Evolutionary conservation across 2,888 invertebrate genomes (phyloP), one percentile per base, ranked within the genome.

Genomic region (Calameuta idolon): DNA sequence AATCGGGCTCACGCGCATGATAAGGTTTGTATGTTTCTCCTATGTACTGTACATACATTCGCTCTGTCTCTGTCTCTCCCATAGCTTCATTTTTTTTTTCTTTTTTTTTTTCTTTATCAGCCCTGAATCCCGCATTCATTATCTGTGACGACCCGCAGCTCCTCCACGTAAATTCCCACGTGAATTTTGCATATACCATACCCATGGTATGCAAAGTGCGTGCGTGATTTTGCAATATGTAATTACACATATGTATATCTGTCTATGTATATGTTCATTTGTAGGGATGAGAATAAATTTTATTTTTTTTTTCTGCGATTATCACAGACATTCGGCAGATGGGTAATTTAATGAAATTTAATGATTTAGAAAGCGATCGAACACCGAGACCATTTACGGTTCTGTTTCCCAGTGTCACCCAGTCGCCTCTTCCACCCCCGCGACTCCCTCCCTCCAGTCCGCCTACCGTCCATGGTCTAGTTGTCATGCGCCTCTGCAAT

Each of bases 401-500:
- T 55, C 55, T 55, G 5, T 55, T 23, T 55, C 9, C 9, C 55
- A 23, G 12, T 69, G 15, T 71, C 31, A 12, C 4, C 3, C 33
- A 33, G 33, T 33, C 33, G 3, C 71, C 71, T 34, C 4, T 71
- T 9, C 31, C 31, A 9, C 71, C 33, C 33, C 71, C 12, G 0
- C 31, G 3, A 30, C 71, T 15, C 30, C 33, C 30, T 30, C 71
- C 2, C 31, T 30, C 69, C 69, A 33, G 11, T 3, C 31, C 69
- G 12, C 69, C 71, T 31, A 33, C 71, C 9, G 71, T 15, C 71
- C 31, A 30, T 9, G 12, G 69, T 69, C 75, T 69, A 68, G 75
- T 75, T 73, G 35, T 78, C 75, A 75, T 76, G 75, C 34, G 34
- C 69, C 68, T 31, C 34, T 12, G 75, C 78, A 78, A 78, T 78